Conservation (phyloP, 2,113 vertebrate genomes). For the Tricholaema leucomelas region DNA sequence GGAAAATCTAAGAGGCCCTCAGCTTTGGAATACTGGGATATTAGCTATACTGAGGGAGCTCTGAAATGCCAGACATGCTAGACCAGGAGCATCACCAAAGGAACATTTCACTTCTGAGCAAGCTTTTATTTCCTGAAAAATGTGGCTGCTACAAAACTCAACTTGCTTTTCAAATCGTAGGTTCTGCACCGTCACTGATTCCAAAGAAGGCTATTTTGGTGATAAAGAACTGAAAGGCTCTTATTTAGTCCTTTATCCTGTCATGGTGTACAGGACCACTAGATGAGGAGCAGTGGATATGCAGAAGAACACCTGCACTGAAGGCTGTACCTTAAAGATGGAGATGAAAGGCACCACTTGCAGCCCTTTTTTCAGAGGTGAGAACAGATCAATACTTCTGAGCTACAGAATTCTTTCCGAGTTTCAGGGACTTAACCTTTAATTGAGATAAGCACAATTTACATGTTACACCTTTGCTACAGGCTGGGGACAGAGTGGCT, state of each 20-base stretch:
- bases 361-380: too few relatives aligned
- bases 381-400: background rate
- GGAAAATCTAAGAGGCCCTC: background rate
- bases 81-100: background rate
- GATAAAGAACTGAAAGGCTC: background rate
- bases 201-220: background rate
- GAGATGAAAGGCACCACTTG: background rate
- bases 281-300: background rate
- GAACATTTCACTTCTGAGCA: background rate
- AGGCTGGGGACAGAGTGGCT: too few relatives aligned
- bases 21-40: background rate
- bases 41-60: background rate
- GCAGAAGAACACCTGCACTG: background rate
- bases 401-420: background rate
- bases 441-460: background rate
- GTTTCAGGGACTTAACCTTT: background rate
- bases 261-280: accelerated
- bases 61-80: background rate
- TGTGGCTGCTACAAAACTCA: background rate
- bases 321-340: background rate
- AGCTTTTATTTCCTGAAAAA: background rate
- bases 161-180: background rate
- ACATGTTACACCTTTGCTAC: background rate
- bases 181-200: background rate
- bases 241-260: background rate